Conservation (phyloP, 2,888 invertebrate genomes). For the Cinara cedri region DNA sequence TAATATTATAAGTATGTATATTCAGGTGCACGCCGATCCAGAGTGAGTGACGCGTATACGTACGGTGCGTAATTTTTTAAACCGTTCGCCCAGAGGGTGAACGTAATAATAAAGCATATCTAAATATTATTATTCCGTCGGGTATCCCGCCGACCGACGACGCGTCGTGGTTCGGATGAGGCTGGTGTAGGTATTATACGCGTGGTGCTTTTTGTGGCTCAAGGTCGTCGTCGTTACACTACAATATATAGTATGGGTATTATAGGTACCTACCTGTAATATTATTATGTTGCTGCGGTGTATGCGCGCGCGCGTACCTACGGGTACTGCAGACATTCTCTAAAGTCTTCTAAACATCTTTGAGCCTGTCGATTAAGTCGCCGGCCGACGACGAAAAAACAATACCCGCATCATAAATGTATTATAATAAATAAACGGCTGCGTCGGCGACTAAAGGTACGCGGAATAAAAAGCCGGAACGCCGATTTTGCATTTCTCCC, state of each 20-base stretch:
- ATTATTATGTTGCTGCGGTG: neutral
- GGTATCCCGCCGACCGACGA: neutral
- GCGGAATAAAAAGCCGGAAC: too few relatives aligned
- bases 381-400: too few relatives aligned
- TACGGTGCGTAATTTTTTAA: too few relatives aligned
- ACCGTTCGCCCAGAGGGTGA: neutral
- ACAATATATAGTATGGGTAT: neutral
- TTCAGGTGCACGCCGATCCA: neutral
- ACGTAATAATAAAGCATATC: neutral
- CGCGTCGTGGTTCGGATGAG: neutral
- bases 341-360: too few relatives aligned
- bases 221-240: constrained; percentile 1
- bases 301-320: too few relatives aligned
- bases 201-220: constrained; percentile 20
- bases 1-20: neutral
- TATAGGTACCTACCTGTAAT: neutral
- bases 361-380: too few relatives aligned
- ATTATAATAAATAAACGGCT: too few relatives aligned
- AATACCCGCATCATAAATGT: too few relatives aligned
- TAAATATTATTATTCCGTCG: neutral
- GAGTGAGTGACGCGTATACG: neutral
- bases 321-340: too few relatives aligned
- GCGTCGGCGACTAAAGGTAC: too few relatives aligned
- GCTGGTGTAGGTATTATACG: neutral
- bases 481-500: too few relatives aligned